These are phyloP conservation scores for Paramormyrops hopkinsi DNA, from an alignment of 2,797 vertebrate genomes.

Conservation along the genomic window DNA sequence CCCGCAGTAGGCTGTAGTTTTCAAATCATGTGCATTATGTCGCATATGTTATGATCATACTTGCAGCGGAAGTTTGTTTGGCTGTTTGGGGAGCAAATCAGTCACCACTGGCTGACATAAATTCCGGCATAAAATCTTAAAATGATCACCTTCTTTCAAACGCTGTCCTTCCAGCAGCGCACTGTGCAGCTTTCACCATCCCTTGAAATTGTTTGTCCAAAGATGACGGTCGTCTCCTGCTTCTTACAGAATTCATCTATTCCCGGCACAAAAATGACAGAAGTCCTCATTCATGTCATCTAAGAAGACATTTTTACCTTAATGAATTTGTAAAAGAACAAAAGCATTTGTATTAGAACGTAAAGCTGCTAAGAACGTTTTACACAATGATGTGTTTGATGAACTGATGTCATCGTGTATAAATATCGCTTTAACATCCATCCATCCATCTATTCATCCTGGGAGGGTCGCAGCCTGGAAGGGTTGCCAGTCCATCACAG, in stretches of 20 bases:
- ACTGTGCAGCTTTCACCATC: conserved; percentile 18
- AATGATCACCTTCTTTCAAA: not conserved
- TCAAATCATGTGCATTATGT: not conserved
- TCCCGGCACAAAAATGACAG: conserved; percentile 29
- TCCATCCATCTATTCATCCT: not conserved
- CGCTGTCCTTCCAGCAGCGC: conserved; percentile 9
- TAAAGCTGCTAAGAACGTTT: conserved; percentile 41
- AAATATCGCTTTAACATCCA: conserved; percentile 46
- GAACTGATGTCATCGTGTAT: conserved; percentile 44
- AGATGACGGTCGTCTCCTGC: not conserved
- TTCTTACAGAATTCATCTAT: not conserved
- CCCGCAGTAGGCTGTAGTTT: not conserved
- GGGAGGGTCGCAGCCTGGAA: not conserved
- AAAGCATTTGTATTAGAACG: conserved; percentile 54
- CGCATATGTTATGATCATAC: not conserved
- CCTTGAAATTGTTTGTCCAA: not conserved
- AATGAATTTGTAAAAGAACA: conserved; percentile 56
- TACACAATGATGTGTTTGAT: conserved; percentile 44
- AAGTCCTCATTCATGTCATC: conserved; percentile 31
- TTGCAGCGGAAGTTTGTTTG: not conserved
- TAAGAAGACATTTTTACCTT: conserved; percentile 56
- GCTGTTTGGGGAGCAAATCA: not conserved
- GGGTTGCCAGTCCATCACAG: not conserved
- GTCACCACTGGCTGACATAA: not conserved
- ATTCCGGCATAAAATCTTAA: not conserved